Evolutionary conservation across 2,113 vertebrate species (phyloP), one percentile per base, ranked within the genome.

Genomic region (Cepphus grylle): DNA sequence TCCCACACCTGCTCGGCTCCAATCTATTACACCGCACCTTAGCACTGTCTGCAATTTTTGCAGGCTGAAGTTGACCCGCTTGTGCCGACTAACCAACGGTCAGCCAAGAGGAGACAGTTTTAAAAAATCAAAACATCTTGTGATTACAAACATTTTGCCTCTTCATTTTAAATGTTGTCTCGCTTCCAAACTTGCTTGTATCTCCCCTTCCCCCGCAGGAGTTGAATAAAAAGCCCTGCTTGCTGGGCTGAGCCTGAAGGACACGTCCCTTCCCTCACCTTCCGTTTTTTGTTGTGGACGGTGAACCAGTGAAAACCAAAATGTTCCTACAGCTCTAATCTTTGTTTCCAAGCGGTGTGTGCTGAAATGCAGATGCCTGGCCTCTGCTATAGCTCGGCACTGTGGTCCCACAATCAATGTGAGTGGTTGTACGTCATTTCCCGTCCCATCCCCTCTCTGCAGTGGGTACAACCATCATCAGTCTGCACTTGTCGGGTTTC

Each of bases 401-500:
- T 27, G 14, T 53, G 34, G 21, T 80, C 49, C 53, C 43, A 56
- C 40, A 17, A 19, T 17, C 43, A 32, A 3, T 26, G 62, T 29
- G 23, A 72, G 40, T 27, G 29, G 10, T 19, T 50, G 11, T 21
- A 42, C 2, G 0, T 47, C 0, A 1, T 27, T 70, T 80, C 21
- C 55, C 7, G 5, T 21, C 66, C 40, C 27, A 20, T 56, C 30
- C 61, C 53, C 53, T 45, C 12, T 59, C 42, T 79, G 32, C 82
- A 49, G 21, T 5, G 15, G 27, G 14, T 72, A 56, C 20, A 80
- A 53, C 27, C 55, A 23, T 30, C 34, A 26, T 4, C 0, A 1
- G 25, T 58, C 50, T 78, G 45, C 53, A 9, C 23, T 20, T 17
- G 21, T 16, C 0, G 0, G n/a, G 20, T 73, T 88, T 80, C 0